Percentiles rank a stretch among this genome's conserved stretches.
These are phyloP conservation scores for Argyresthia albistria DNA, from an alignment of 2,888 invertebrate species.

Conservation along the genomic window DNA sequence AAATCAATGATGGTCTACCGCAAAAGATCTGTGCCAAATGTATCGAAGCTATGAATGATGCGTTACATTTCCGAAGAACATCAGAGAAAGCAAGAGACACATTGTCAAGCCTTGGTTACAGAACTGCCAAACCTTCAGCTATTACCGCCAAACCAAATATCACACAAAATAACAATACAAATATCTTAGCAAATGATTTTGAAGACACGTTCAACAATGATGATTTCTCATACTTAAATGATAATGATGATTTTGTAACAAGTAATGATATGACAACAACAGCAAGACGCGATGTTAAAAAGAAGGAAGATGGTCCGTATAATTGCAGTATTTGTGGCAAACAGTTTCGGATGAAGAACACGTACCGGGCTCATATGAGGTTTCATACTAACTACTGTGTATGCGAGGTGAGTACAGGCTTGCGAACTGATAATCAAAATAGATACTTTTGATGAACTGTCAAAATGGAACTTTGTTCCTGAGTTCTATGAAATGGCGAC, in stretches of 20 bases:
- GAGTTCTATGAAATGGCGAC: too few species aligned
- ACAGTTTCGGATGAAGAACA: conserved; percentile 52
- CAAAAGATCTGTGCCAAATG: conserved; percentile 46
- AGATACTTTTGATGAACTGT: too few species aligned
- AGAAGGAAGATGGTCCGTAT: conserved; percentile 21
- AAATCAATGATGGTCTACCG: conserved; percentile 40
- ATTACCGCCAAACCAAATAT: conserved; percentile 6
- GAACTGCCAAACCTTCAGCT: conserved; percentile 18
- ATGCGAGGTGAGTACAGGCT: conserved; percentile 53
- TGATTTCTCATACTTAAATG: not conserved
- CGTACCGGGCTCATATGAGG: conserved; percentile 48
- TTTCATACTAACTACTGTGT: conserved; percentile 57
- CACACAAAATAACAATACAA: conserved; percentile 14
- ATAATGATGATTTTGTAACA: not conserved
- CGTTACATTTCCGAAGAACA: conserved; percentile 34
- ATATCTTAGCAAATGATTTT: not conserved
- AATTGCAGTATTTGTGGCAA: conserved; percentile 42
- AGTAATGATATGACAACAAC: not conserved
- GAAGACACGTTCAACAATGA: not conserved
- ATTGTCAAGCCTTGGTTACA: conserved; percentile 20
- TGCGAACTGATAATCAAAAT: too few species aligned
- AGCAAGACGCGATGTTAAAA: not conserved
- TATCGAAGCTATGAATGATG: conserved; percentile 25
- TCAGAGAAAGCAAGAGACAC: conserved; percentile 36
- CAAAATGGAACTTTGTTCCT: too few species aligned